Evolutionary conservation across 2,888 invertebrate species (phyloP), one percentile per base, ranked within the genome.

Genomic region (Cheilosia soror): DNA sequence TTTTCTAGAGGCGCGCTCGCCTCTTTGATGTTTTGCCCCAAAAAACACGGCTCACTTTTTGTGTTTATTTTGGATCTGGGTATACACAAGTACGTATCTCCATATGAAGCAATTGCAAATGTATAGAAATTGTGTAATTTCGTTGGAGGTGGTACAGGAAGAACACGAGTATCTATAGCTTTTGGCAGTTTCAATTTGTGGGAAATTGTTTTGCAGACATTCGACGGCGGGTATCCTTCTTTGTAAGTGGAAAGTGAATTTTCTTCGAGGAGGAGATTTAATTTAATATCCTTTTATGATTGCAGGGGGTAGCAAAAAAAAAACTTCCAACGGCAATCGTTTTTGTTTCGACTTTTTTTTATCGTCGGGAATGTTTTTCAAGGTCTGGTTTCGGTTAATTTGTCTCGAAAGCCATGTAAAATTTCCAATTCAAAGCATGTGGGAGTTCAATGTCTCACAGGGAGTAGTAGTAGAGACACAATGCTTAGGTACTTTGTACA

Each of bases 121-220:
- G 76, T 20, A 20, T 63, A 63, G 55, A 68, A 68, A 69, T 68
- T 60, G 75, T 80, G 80, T 79, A 73, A 79, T 79, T 60, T 47
- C 7, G 51, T 20, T 37, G 27, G n/a, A 25, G 62, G 40, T 40
- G 62, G 47, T n/a, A 20, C 20, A 9, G 20, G 20, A 20, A 44
- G 20, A 15, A 4, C n/a, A 47, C 25, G 6, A 33, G 66, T 73
- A 69, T 80, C 68, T 75, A 51, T 63, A 75, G 80, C 80, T 81
- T 76, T 81, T 81, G 75, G 80, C 80, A 76, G 80, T 81, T 81
- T 81, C 80, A 76, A 75, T 81, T 81, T 76, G 53, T 55, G 44
- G 80, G 57, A 81, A 81, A 81, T 81, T 81, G 75, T 75, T 75
- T 80, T 68, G 11, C 40, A 29, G 25, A 49, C 44, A 20, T 51